These are phyloP conservation scores for Tethea ocularis DNA, from an alignment of 2,888 invertebrate genomes.

Conservation along the genomic window DNA sequence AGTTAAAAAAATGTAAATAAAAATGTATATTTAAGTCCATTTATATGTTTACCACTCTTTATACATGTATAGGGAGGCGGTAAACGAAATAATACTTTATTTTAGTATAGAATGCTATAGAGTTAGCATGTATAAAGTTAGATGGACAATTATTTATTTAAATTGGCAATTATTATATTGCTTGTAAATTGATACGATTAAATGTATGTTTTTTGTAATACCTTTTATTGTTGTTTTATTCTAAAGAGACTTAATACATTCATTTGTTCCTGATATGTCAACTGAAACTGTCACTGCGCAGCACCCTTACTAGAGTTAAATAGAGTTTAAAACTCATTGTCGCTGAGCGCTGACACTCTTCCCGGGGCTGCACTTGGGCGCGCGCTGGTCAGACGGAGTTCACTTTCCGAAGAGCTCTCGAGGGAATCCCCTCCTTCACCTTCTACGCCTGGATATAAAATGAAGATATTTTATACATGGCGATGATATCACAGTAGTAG, in stretches of 20 bases:
- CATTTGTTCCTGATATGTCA: too few species aligned
- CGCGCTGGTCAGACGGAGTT: conserved; percentile 64
- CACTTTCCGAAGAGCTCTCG: conserved; percentile 76
- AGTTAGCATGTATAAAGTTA: neutral
- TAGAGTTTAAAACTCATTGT: conserved; percentile 72
- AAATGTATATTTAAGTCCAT: neutral
- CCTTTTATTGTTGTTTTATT: neutral
- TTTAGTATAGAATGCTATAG: neutral
- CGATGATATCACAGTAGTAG: too few species aligned
- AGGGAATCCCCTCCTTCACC: conserved; percentile 59
- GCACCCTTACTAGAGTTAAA: too few species aligned
- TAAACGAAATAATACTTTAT: neutral
- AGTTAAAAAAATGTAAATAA: neutral
- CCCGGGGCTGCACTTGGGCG: conserved; percentile 57
- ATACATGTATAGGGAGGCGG: neutral
- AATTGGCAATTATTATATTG: conserved; percentile 17
- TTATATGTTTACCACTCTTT: neutral
- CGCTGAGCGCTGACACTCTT: conserved; percentile 63
- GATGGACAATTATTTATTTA: conserved; percentile 18
- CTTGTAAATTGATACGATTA: conserved; percentile 25
- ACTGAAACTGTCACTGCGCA: too few species aligned
- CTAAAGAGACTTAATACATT: too few species aligned
- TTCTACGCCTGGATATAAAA: conserved; percentile 36
- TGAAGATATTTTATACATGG: too few species aligned
- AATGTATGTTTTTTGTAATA: conserved; percentile 13